phyloP scores from a whole-genome alignment of 2,113 vertebrate genomes.

The Bos javanicus region DNA sequence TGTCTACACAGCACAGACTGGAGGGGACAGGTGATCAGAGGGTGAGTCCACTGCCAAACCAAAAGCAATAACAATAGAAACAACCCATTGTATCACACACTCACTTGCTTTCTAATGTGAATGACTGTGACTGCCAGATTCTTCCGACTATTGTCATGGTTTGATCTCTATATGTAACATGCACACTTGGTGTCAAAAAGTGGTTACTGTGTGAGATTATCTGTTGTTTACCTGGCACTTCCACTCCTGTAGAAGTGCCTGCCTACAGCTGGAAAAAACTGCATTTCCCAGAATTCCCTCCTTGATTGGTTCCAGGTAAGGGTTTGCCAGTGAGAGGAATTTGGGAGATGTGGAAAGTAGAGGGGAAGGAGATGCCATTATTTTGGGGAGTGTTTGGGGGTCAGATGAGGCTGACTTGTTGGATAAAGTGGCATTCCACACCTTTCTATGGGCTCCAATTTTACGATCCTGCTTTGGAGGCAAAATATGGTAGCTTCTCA shows the following conservation, averaged over 20 bases:
- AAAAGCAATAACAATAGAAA: neutral
- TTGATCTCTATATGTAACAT: neutral
- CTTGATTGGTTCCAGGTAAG: neutral
- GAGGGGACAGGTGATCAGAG: neutral
- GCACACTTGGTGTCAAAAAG: neutral
- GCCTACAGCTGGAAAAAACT: neutral
- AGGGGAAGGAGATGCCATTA: neutral
- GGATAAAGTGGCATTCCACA: neutral
- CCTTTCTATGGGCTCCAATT: neutral
- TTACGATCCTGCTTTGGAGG: neutral
- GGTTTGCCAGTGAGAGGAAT: neutral
- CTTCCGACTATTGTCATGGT: neutral
- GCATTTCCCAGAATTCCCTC: neutral
- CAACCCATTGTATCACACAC: neutral
- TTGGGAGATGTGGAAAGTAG: neutral
- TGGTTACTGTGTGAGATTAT: neutral
- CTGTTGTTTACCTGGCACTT: neutral
- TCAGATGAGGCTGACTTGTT: neutral
- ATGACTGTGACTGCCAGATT: neutral
- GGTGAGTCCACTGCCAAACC: neutral
- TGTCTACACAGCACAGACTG: neutral
- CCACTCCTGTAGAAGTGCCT: neutral
- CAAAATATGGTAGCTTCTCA: neutral
- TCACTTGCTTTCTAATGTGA: constrained; percentile 31
- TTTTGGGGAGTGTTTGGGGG: neutral